Conservation (phyloP, 2,797 vertebrate genomes). For the Sparidentex hasta region DNA sequence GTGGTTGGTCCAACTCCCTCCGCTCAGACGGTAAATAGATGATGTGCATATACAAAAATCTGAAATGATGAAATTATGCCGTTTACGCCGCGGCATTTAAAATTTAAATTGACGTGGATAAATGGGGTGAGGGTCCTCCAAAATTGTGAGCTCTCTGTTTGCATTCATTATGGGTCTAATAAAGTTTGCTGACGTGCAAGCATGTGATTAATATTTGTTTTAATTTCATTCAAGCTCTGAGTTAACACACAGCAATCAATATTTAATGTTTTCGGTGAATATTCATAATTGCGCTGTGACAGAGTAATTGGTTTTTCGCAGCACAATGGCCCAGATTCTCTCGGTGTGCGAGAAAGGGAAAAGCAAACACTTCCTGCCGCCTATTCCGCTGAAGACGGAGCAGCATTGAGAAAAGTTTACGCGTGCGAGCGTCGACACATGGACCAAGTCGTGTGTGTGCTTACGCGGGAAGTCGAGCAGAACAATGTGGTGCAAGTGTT, state of each 20-base stretch:
- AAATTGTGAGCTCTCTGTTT: slow-evolving; percentile 56
- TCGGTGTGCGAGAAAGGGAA: slow-evolving; percentile 21
- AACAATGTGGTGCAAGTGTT: slow-evolving; percentile 18
- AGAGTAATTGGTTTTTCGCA: slow-evolving; percentile 67
- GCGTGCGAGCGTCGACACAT: neutral
- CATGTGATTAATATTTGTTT: slow-evolving; percentile 86
- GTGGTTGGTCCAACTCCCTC: slow-evolving; percentile 18
- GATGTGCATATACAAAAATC: slow-evolving; percentile 43
- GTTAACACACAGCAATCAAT: slow-evolving; percentile 83
- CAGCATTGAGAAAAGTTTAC: slow-evolving; percentile 1
- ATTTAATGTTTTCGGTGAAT: slow-evolving; percentile 84
- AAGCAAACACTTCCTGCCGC: slow-evolving; percentile 41
- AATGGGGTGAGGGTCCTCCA: slow-evolving; percentile 61
- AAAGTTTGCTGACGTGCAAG: slow-evolving; percentile 72
- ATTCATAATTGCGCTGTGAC: slow-evolving; percentile 80
- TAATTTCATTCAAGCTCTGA: slow-evolving; percentile 80
- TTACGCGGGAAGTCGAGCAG: slow-evolving; percentile 1
- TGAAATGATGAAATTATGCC: slow-evolving; percentile 62
- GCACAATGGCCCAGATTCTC: slow-evolving; percentile 62
- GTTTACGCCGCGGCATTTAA: slow-evolving; percentile 61
- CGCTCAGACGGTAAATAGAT: slow-evolving; percentile 40
- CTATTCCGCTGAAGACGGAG: slow-evolving; percentile 20
- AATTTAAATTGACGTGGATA: slow-evolving; percentile 72
- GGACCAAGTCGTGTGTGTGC: neutral
- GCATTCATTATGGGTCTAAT: slow-evolving; percentile 69